Evolutionary conservation across 2,888 invertebrate genomes (phyloP).

Genomic region (Microchrysa polita): DNA sequence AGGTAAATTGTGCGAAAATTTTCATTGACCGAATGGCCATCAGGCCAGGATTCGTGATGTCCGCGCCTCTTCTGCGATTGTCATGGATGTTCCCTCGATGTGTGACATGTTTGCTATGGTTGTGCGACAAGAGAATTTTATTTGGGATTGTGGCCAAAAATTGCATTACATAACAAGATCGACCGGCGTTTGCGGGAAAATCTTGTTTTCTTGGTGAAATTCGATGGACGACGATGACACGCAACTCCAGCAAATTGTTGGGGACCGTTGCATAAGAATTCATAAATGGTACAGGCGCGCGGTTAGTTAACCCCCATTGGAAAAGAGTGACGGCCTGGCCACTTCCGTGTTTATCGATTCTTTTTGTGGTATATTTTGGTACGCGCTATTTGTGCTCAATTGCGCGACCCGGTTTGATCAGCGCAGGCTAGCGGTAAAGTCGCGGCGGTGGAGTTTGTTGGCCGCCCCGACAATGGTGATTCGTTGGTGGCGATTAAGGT

Average conservation of each 20-base stretch:
- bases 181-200: constrained; percentile 18
- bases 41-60: not conserved
- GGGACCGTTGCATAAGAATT: constrained; percentile 42
- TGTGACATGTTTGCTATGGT: not conserved
- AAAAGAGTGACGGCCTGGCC: constrained; percentile 4
- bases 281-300: constrained; percentile 36
- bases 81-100: not conserved
- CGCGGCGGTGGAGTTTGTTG: not conserved
- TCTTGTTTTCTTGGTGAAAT: constrained; percentile 8
- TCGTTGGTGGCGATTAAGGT: constrained; percentile 26
- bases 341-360: constrained; percentile 41
- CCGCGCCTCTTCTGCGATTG: too few species aligned
- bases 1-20: constrained; percentile 74
- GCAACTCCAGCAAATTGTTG: constrained; percentile 18
- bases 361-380: constrained; percentile 12
- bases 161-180: constrained; percentile 29
- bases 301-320: constrained; percentile 31
- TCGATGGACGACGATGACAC: not conserved
- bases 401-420: not conserved
- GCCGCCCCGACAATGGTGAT: too few species aligned
- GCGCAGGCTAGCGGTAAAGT: constrained; percentile 16
- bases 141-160: constrained; percentile 5
- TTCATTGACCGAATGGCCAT: too few species aligned
- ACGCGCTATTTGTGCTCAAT: constrained; percentile 6
- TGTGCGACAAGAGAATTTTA: not conserved